Evolutionary conservation across 1,140 invertebrate genomes (phyloP).

Genomic region (Magallana angulata): DNA sequence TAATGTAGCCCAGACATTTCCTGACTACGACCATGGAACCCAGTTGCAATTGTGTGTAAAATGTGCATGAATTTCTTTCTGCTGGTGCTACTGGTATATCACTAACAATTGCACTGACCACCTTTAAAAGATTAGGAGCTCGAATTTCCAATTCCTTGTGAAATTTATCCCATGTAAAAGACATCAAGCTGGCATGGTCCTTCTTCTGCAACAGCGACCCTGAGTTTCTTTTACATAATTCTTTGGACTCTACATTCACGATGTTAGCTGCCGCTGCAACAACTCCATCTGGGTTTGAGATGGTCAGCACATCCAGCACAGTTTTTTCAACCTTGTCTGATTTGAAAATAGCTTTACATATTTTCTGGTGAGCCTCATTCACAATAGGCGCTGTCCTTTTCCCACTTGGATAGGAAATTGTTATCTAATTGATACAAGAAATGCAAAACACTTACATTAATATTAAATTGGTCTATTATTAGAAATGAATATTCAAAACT

Average conservation of each 20-base stretch:
- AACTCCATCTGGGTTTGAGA: conserved; percentile 22
- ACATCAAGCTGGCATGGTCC: conserved; percentile 35
- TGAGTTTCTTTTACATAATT: conserved; percentile 35
- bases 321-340: conserved; percentile 35
- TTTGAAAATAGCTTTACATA: conserved; percentile 49
- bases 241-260: conserved; percentile 8
- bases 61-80: conserved; percentile 23
- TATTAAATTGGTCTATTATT: no score
- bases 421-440: conserved; percentile 8
- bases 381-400: conserved; percentile 28
- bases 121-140: no score
- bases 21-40: background rate
- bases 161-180: no score
- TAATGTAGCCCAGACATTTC: conserved; percentile 45
- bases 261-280: conserved; percentile 10
- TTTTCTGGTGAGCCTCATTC: background rate
- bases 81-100: no score
- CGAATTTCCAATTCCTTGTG: no score
- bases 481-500: no score
- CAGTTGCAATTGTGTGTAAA: conserved; percentile 24
- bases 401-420: conserved; percentile 43
- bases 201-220: conserved; percentile 31
- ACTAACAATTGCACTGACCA: no score
- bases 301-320: background rate
- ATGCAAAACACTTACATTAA: background rate